Base-by-base conservation (phyloP, 1,140 invertebrate genomes). In the Portunus trituberculatus region DNA sequence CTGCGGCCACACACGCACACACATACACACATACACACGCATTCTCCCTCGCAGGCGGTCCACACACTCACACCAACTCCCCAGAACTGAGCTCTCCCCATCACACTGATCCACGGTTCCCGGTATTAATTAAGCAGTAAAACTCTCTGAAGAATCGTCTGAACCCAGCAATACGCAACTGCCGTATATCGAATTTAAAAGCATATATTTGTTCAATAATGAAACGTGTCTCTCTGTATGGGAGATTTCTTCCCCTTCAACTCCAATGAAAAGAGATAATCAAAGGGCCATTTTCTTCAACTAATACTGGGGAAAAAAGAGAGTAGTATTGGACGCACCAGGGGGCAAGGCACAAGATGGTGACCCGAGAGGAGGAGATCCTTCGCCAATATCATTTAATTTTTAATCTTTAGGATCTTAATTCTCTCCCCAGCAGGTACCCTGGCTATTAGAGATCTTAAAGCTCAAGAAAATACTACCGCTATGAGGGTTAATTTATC, bases 381-480 rank as follows among this genome's bases (percentile, higher is more conserved):
- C 67, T n/a, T 76, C 67, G 67, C 67, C 67, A 76, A 76, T 76
- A 76, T 76, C 67, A n/a, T 76, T 76, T 76, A 76, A 76, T 76
- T 76, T 76, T n/a, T 76, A 76, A 25, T 76, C 67, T n/a, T 0
- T n/a, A 76, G 67, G 67, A 76, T 76, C 67, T 76, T 76, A 76
- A 76, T 76, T 76, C 67, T 76, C 67, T 76, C 67, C 67, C 67
- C 67, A 76, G 67, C 67, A n/a, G 67, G 67, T 76, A 76, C 67
- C 20, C 67, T n/a, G 67, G 67, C 67, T 76, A 76, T 76, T 76
- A 76, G 67, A 76, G 67, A n/a, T n/a, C 67, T 76, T 76, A 76
- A 76, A 76, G 67, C n/a, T 76, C 12, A 20, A 1, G 20, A 76
- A 25, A 2, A 76, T 76, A 76, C 25, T 25, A 20, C 67, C 6